phyloP scores from a whole-genome alignment of 2,113 vertebrate species.

The Actenoides hombroni region DNA sequence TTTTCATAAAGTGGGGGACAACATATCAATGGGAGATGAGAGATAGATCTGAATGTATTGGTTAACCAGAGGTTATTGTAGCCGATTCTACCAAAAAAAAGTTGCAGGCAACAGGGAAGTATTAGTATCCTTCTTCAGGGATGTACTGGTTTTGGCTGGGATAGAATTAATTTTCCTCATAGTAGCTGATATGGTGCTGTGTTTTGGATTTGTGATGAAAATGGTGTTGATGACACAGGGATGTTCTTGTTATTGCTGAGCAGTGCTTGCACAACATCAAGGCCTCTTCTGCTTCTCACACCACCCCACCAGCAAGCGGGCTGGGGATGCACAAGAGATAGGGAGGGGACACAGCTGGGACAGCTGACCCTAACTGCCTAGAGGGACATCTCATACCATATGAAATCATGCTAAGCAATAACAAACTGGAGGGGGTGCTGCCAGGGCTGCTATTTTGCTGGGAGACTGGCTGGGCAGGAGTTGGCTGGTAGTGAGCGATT shows the following conservation, averaged over 20 bases:
- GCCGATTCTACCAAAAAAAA: background rate
- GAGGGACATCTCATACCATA: too few relatives aligned
- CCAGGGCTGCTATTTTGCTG: background rate
- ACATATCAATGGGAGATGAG: background rate
- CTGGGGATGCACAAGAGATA: background rate
- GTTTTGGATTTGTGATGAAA: background rate
- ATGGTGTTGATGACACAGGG: background rate
- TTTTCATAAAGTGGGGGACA: background rate
- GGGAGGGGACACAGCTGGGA: background rate
- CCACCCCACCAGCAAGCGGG: background rate
- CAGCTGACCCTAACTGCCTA: background rate
- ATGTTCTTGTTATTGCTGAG: background rate
- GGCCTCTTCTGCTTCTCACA: background rate
- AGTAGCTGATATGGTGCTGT: background rate
- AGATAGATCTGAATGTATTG: background rate
- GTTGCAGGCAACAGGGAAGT: background rate
- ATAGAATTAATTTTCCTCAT: background rate
- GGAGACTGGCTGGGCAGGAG: background rate
- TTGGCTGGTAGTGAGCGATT: background rate
- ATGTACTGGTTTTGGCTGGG: background rate
- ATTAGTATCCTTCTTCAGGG: background rate
- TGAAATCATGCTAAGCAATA: background rate
- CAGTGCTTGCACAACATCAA: background rate
- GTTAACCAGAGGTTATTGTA: background rate
- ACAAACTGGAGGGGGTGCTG: rapidly evolving